Conservation (phyloP, 2,113 vertebrate species). For the Peromyscus leucopus region DNA sequence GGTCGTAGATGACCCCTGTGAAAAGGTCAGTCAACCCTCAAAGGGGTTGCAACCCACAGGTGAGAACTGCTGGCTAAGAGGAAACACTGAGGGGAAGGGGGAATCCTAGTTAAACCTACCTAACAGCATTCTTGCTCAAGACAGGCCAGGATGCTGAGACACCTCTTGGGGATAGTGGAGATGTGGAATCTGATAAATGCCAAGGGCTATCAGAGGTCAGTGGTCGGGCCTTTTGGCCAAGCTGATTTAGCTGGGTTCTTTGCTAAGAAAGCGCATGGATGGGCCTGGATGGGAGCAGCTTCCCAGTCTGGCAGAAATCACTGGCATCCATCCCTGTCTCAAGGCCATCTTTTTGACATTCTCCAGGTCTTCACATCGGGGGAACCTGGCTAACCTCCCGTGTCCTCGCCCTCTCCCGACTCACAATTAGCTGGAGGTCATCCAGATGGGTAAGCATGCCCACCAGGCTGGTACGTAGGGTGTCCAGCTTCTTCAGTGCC, state of each 20-base stretch:
- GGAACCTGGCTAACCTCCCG: not conserved
- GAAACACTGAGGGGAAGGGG: not conserved
- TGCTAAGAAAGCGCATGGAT: not conserved
- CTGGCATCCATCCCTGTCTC: not conserved
- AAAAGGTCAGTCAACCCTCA: not conserved
- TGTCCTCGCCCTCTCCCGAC: slow-evolving; percentile 67
- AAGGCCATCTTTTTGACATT: not conserved
- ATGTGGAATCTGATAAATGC: not conserved
- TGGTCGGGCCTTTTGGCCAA: not conserved
- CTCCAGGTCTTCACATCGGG: not conserved
- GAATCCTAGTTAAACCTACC: not conserved
- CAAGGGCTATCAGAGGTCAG: not conserved
- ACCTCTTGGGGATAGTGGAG: not conserved
- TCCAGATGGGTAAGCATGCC: slow-evolving; percentile 91
- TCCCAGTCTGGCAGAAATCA: not conserved
- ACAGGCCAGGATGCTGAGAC: not conserved
- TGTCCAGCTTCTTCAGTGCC: slow-evolving; percentile 88
- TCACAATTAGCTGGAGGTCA: slow-evolving; percentile 92
- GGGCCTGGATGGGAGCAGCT: not conserved
- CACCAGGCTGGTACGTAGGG: slow-evolving; percentile 92
- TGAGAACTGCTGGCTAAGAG: not conserved
- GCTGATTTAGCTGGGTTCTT: not conserved
- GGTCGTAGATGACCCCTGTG: not conserved
- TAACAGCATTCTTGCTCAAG: slow-evolving; percentile 17
- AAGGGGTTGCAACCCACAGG: not conserved